Evolutionary conservation across 2,797 vertebrate genomes (phyloP).

Genomic region (Xenopus petersii): DNA sequence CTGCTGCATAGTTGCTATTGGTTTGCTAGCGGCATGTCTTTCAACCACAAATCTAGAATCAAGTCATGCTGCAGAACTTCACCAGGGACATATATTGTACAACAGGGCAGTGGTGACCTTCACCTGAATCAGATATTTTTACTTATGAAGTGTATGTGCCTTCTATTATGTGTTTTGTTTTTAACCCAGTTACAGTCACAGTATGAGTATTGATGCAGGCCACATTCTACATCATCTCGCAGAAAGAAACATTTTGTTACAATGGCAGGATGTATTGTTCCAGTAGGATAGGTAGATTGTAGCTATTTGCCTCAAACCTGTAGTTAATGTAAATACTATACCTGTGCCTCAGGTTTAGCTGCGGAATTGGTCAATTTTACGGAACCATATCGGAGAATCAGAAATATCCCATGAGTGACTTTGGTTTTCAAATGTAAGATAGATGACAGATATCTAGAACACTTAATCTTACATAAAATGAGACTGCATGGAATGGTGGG

Average conservation of each 20-base stretch:
- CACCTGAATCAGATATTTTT: no score
- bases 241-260: not conserved
- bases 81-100: no score
- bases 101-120: no score
- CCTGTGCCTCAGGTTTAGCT: not conserved
- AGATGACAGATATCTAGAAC: no score
- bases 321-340: no score
- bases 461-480: slow-evolving; percentile 18
- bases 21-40: not conserved
- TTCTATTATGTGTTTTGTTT: no score
- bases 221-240: not conserved
- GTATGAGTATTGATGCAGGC: not conserved
- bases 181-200: no score
- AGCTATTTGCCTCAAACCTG: no score
- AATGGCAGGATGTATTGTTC: not conserved
- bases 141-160: no score
- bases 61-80: not conserved
- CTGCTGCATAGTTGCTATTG: slow-evolving; percentile 28
- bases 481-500: slow-evolving; percentile 48
- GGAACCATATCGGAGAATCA: slow-evolving; percentile 3
- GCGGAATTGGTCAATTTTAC: not conserved
- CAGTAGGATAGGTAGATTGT: not conserved
- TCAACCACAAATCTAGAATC: slow-evolving; percentile 1
- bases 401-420: slow-evolving; percentile 49
- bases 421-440: no score